Base-by-base conservation (phyloP, 1,140 invertebrate species). In the Lordiphosa mommai region DNA sequence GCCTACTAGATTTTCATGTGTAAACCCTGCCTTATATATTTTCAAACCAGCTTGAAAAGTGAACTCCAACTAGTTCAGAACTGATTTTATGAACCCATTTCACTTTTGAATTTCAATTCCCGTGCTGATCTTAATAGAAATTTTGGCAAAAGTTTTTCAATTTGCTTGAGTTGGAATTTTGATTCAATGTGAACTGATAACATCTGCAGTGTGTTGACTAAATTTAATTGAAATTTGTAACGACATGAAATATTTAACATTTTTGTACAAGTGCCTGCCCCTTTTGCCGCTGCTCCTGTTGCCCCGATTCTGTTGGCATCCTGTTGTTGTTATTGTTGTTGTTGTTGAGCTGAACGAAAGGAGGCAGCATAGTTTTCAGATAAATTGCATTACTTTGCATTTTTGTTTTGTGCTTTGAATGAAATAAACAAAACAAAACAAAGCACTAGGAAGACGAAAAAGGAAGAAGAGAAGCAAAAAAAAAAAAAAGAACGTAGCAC, bases 351-450 rank as follows among this genome's bases (percentile, higher is more conserved):
- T 61, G 17, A 47, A 23, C 41, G 46, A 44, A 17, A 55, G 30
- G 3, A 20, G 20, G 37, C 10, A 69, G 66, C 57, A 71, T 71
- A 71, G 67, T 71, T 71, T 71, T 71, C 67, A 71, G 58, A 71
- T 71, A 71, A 71, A 71, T 71, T 71, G 67, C 57, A 71, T 71
- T 71, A 67, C 67, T 71, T 71, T 61, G 63, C 63, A 71, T 71
- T 71, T 56, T 66, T 70, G 66, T 66, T 70, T 61, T 66, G 56
- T 48, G 50, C 50, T 66, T 68, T 64, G 60, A 68, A 63, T 66
- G 49, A 53, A 65, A 65, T 60, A 69, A 69, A 69, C 61, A 69
- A 59, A 59, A 51, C 37, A 46, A 53, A 27, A 27, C 23, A 27
- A 12, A 37, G 14, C 38, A 33, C n/a, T 13, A 41, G 36, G 16